These are phyloP conservation scores for Salarias fasciatus DNA, from an alignment of 2,797 vertebrate species.

Conservation along the genomic window DNA sequence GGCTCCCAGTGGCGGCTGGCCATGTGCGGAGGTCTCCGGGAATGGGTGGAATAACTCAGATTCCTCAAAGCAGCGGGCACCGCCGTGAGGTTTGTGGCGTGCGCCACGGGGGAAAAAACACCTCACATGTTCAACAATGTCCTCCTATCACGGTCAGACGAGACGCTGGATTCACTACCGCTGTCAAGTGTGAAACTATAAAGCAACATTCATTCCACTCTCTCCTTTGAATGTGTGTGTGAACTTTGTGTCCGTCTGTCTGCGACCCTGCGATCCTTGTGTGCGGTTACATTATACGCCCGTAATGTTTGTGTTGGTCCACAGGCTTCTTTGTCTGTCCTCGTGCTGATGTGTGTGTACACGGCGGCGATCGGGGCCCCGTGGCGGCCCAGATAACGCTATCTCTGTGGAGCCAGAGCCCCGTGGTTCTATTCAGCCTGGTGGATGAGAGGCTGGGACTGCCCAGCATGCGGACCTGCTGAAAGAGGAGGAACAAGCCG, in stretches of 20 bases:
- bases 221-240: slow-evolving; percentile 1
- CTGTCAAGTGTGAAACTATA: slow-evolving; percentile 14
- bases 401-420: slow-evolving; percentile 84
- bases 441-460: slow-evolving; percentile 61
- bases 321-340: slow-evolving; percentile 63
- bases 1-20: slow-evolving; percentile 73
- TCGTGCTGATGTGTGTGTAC: slow-evolving; percentile 74
- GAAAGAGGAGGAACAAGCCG: slow-evolving; percentile 76
- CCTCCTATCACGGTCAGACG: slow-evolving; percentile 8
- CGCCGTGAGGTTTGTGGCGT: slow-evolving; percentile 20
- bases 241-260: slow-evolving; percentile 25
- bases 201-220: too few relatives aligned
- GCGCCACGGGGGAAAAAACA: slow-evolving; percentile 26
- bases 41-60: slow-evolving; percentile 81
- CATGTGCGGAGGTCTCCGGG: slow-evolving; percentile 77
- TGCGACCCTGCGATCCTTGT: slow-evolving; percentile 5
- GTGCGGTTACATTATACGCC: slow-evolving; percentile 40
- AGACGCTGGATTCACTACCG: slow-evolving; percentile 18
- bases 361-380: slow-evolving; percentile 59
- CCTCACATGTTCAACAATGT: slow-evolving; percentile 18
- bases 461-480: slow-evolving; percentile 81
- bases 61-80: slow-evolving; percentile 79
- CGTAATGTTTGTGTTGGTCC: slow-evolving; percentile 60
- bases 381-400: slow-evolving; percentile 83
- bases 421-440: slow-evolving; percentile 73